These are phyloP conservation scores for Halcyon chelicuti DNA, from an alignment of 2,797 vertebrate species.

Conservation along the genomic window DNA sequence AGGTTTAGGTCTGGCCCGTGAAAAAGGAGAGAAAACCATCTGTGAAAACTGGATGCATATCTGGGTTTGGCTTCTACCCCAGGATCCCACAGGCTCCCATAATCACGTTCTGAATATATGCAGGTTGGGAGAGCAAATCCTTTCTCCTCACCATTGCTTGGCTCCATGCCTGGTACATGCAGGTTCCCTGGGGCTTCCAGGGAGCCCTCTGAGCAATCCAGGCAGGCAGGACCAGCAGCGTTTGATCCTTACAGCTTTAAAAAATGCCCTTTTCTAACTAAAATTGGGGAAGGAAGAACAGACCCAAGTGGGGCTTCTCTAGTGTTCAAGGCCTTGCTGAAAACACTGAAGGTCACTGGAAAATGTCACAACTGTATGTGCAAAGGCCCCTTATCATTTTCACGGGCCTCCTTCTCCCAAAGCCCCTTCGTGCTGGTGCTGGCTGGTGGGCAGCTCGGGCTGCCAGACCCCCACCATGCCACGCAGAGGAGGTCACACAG, in stretches of 20 bases:
- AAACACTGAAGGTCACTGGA: not conserved
- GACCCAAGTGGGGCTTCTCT: not conserved
- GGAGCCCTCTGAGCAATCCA: not conserved
- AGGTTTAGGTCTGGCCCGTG: slow-evolving; percentile 46
- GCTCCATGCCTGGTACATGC: accelerated
- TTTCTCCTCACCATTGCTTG: not conserved
- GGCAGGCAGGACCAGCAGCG: not conserved
- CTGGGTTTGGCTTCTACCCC: slow-evolving; percentile 31
- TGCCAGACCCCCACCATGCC: accelerated
- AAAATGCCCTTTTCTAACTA: not conserved
- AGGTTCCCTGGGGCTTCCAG: not conserved
- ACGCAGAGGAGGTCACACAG: not conserved
- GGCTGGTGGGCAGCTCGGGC: accelerated
- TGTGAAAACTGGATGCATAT: slow-evolving; percentile 35
- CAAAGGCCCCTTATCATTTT: accelerated
- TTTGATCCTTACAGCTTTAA: not conserved
- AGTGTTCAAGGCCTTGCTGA: not conserved
- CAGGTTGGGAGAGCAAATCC: not conserved
- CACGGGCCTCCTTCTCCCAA: not conserved
- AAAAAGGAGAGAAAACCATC: slow-evolving; percentile 45
- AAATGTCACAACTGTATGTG: accelerated
- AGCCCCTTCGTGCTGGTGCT: not conserved
- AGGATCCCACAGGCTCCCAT: not conserved
- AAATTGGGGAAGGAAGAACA: not conserved
- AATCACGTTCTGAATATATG: not conserved